These are phyloP conservation scores for Poecilia velifera DNA, from an alignment of 2,797 vertebrate species.

Conservation along the genomic window DNA sequence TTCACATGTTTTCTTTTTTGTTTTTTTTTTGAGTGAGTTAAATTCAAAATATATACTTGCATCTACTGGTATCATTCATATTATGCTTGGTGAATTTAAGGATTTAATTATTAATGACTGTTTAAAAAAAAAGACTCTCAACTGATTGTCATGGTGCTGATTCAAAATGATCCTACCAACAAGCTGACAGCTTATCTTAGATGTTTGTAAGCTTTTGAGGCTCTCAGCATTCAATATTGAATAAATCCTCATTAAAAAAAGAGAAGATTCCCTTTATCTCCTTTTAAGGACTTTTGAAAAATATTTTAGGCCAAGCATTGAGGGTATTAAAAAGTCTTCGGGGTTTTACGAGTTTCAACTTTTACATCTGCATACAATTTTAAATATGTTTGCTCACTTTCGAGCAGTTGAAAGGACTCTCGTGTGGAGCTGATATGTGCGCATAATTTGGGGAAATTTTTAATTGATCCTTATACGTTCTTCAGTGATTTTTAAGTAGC, in stretches of 20 bases:
- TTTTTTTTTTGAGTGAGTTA: no score
- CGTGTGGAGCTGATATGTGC: no score
- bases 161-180: background rate
- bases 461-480: background rate
- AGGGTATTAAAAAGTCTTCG: background rate
- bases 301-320: conserved; percentile 2
- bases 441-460: background rate
- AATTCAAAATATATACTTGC: background rate
- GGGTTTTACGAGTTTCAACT: background rate
- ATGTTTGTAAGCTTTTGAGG: background rate
- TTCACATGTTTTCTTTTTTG: no score
- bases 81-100: background rate
- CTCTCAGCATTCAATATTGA: conserved; percentile 2
- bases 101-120: background rate
- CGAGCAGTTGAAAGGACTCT: background rate
- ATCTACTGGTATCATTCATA: background rate
- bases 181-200: background rate
- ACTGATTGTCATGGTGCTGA: background rate
- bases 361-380: background rate
- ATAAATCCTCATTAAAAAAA: background rate
- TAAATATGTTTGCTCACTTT: background rate
- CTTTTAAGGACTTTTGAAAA: background rate
- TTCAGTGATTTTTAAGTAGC: background rate
- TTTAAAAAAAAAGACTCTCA: background rate
- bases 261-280: conserved; percentile 2